Evolutionary conservation across 2,113 vertebrate genomes (phyloP).

Genomic region (Otocyon megalotis): DNA sequence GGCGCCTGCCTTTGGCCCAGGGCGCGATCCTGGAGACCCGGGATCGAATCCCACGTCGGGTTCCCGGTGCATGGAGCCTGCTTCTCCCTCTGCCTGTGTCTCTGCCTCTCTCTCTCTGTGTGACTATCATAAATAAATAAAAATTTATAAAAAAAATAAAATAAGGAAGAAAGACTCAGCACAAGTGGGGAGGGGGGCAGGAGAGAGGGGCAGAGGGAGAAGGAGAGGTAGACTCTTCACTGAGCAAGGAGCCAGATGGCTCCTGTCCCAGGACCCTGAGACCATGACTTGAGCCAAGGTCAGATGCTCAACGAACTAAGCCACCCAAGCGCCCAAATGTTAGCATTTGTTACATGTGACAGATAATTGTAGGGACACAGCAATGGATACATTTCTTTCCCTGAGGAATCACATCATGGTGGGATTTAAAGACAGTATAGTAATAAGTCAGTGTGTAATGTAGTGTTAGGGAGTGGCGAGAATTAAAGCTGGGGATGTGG

Average conservation of each 20-base stretch:
- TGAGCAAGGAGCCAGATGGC: not conserved
- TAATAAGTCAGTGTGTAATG: not conserved
- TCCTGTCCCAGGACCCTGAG: not conserved
- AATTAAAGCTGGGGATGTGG: not conserved
- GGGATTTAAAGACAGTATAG: not conserved
- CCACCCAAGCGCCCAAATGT: not conserved
- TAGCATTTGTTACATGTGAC: not conserved
- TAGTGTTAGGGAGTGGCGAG: not conserved
- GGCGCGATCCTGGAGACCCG: no score
- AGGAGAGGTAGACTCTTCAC: not conserved
- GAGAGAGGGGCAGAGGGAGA: not conserved
- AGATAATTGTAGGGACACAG: not conserved
- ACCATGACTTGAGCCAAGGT: not conserved
- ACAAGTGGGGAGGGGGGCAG: not conserved
- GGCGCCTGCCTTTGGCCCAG: no score
- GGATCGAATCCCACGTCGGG: no score
- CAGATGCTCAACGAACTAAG: not conserved
- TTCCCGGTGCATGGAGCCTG: no score
- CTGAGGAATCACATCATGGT: not conserved
- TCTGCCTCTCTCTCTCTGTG: no score
- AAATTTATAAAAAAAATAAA: no score
- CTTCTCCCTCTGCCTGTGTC: no score
- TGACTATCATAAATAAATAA: no score
- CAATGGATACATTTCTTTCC: not conserved
- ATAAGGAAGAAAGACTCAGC: no score